Evolutionary conservation across 1,140 invertebrate genomes (phyloP).

Genomic region (Elysia chlorotica): DNA sequence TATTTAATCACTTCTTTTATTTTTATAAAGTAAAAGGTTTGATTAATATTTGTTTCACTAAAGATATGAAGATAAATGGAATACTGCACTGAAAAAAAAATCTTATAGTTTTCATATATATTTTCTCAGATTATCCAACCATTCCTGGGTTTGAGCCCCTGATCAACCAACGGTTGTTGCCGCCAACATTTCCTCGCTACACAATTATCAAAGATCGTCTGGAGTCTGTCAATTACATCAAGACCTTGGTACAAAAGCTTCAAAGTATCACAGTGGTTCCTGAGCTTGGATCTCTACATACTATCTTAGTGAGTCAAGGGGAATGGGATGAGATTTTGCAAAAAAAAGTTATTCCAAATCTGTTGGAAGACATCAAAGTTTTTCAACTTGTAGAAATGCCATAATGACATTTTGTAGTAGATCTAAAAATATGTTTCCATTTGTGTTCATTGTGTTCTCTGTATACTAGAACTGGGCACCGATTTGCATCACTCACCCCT

Average conservation of each 20-base stretch:
- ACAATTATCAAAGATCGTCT: conserved; percentile 86
- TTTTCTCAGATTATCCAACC: conserved; percentile 52
- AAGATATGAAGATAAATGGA: neutral
- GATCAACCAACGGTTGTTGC: conserved; percentile 90
- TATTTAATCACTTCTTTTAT: too few relatives aligned
- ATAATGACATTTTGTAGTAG: too few relatives aligned
- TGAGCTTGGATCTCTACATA: conserved; percentile 78
- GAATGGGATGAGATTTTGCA: too few relatives aligned
- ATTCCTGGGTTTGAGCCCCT: conserved; percentile 86
- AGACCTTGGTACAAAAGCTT: conserved; percentile 72
- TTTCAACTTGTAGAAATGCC: too few relatives aligned
- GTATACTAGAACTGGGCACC: too few relatives aligned
- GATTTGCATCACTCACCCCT: too few relatives aligned
- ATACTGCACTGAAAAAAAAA: neutral
- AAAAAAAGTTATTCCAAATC: too few relatives aligned
- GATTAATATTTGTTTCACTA: neutral
- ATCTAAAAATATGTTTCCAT: too few relatives aligned
- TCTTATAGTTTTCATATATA: neutral
- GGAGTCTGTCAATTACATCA: conserved; percentile 85
- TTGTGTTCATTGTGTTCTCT: too few relatives aligned
- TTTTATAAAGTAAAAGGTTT: too few relatives aligned
- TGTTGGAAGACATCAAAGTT: too few relatives aligned
- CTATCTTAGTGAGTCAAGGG: conserved; percentile 81
- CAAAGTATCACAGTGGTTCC: conserved; percentile 84
- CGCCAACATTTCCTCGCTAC: conserved; percentile 97